Evolutionary conservation across 1,140 invertebrate species (phyloP).

Genomic region (Drosophila pruinosa): DNA sequence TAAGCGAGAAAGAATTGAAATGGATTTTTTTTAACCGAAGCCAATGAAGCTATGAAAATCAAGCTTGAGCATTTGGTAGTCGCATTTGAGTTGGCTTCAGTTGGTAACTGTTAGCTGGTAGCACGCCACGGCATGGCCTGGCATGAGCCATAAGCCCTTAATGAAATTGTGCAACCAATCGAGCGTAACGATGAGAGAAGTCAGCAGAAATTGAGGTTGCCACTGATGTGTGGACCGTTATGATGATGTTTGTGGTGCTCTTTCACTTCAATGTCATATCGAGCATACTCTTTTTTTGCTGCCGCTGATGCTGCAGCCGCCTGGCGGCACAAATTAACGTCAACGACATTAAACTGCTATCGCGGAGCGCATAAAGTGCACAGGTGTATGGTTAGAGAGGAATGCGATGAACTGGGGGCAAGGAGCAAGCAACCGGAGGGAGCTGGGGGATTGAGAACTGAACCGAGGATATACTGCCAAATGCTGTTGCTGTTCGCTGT

Average conservation of each 20-base stretch:
- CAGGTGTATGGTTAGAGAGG: conserved; percentile 11
- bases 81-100: conserved; percentile 17
- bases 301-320: conserved; percentile 9
- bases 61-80: conserved; percentile 11
- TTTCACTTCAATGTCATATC: conserved; percentile 42
- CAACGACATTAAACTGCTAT: conserved; percentile 73
- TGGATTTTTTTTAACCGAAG: background rate
- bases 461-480: conserved; percentile 21
- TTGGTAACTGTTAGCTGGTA: too few species aligned
- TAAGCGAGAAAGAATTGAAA: background rate
- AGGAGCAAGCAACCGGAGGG: too few species aligned
- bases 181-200: conserved; percentile 81
- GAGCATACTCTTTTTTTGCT: conserved; percentile 16
- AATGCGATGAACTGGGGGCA: too few species aligned
- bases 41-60: background rate
- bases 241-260: conserved; percentile 44
- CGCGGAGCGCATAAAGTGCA: conserved; percentile 51
- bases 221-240: conserved; percentile 31
- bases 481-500: conserved; percentile 25
- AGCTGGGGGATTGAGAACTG: conserved; percentile 17
- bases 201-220: conserved; percentile 80
- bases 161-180: conserved; percentile 83
- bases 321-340: conserved; percentile 71
- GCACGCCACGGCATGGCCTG: background rate
- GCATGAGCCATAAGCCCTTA: conserved; percentile 65